phyloP scores from a whole-genome alignment of 1,140 invertebrate genomes.

The Drosophila albomicans region DNA sequence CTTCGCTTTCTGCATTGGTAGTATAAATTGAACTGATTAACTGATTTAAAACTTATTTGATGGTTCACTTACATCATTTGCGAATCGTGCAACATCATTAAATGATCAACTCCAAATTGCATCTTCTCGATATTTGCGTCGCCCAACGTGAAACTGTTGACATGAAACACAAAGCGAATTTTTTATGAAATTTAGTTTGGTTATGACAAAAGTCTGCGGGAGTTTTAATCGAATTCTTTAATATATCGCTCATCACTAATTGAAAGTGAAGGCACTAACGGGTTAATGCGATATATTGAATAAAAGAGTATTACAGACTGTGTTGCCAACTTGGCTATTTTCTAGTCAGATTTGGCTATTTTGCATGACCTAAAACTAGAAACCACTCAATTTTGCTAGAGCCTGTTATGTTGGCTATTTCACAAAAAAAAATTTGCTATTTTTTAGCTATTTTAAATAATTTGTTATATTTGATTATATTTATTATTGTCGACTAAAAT shows the following conservation, averaged over 20 bases:
- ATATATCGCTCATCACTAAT: too few species aligned
- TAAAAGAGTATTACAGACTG: neutral
- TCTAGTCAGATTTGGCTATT: too few species aligned
- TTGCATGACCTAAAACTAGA: too few species aligned
- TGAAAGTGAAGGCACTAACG: too few species aligned
- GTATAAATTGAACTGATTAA: neutral
- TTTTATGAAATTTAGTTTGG: neutral
- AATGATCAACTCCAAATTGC: conserved; percentile 79
- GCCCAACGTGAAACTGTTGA: conserved; percentile 64
- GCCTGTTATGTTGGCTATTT: too few species aligned
- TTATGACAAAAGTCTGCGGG: neutral
- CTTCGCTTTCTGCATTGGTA: conserved; percentile 60
- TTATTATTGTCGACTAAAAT: too few species aligned
- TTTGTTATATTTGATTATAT: too few species aligned
- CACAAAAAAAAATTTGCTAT: too few species aligned
- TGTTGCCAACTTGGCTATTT: too few species aligned
- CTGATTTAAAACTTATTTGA: neutral
- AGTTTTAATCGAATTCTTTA: neutral
- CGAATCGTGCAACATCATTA: conserved; percentile 75
- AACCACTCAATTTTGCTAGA: too few species aligned
- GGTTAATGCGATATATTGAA: neutral
- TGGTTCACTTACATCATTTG: conserved; percentile 67
- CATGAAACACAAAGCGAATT: conserved; percentile 18
- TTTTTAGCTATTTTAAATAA: too few species aligned
- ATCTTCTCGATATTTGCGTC: conserved; percentile 78